Base-by-base conservation (phyloP, 2,888 invertebrate species). In the Alviniconcha strummeri region DNA sequence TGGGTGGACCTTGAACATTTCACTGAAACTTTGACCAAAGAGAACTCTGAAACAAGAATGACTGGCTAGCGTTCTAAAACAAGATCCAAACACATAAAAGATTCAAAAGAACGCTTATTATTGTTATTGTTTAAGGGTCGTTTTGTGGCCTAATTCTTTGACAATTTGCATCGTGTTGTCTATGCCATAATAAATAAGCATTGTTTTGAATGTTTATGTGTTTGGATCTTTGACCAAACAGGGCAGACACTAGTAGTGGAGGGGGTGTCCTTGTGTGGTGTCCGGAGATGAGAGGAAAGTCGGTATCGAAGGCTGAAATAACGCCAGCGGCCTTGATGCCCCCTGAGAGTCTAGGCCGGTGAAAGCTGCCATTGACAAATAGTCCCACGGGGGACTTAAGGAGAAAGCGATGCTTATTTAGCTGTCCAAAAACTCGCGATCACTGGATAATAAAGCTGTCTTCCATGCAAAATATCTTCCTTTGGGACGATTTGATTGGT, bases 371-470 rank as follows among this genome's bases (percentile, higher is more conserved):
- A 79, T 17, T 79, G 82, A 82, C 75, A 82, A 82, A 82, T 82
- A 76, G 64, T 15, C 82, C 82, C 64, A 0, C 15, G 76, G 55
- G 82, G 60, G 67, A 15, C 74, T 60, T 75, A 55, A 74, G 60
- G 76, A 76, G 67, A 82, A 76, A 76, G 64, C 60, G 82, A 82
- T 82, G 82, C 82, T 82, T 82, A 82, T 82, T 82, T 76, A 76
- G 82, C 82, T 75, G 81, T 75, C 81, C 60, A 56, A 75, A 54
- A 64, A 57, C 52, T 60, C 74, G 36, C 76, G 17, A 54, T 75
- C 64, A 60, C n/a, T 60, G 75, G 82, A 81, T 74, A 82, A 82
- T 82, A 64, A 82, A 82, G 82, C 76, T 60, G 36, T 15, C 64
- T 36, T 17, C 55, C 52, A 80, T 71, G 80, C 80, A 80, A 80